Evolutionary conservation across 2,888 invertebrate genomes (phyloP).

Genomic region (Thereva nobilitata): DNA sequence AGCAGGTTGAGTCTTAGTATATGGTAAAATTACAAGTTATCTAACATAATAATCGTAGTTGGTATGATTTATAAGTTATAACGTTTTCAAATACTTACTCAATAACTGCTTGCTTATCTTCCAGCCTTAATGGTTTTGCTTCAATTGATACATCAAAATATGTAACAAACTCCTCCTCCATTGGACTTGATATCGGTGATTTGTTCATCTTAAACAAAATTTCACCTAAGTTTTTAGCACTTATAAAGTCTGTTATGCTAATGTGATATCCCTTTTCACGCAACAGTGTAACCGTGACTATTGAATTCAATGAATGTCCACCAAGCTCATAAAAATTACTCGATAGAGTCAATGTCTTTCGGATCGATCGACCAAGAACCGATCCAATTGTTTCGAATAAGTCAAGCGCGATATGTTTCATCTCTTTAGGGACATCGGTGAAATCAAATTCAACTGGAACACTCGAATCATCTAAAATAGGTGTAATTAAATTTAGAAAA

Average conservation of each 20-base stretch:
- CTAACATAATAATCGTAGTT: no score
- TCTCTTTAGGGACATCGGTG: conserved; percentile 64
- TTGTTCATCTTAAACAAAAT: conserved; percentile 65
- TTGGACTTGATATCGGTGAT: conserved; percentile 47
- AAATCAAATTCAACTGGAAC: conserved; percentile 67
- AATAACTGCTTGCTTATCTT: conserved; percentile 69
- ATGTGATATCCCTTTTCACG: conserved; percentile 78
- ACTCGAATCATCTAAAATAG: conserved; percentile 15
- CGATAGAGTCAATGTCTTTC: conserved; percentile 65
- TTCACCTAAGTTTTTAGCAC: conserved; percentile 71
- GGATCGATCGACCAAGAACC: conserved; percentile 69
- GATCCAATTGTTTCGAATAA: conserved; percentile 76
- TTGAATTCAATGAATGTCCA: conserved; percentile 85
- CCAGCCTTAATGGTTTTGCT: conserved; percentile 52
- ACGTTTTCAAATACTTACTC: conserved; percentile 63
- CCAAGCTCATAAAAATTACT: conserved; percentile 84
- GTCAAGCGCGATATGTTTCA: conserved; percentile 66
- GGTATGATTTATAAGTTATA: no score
- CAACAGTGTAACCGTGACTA: conserved; percentile 77
- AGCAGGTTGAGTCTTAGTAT: no score
- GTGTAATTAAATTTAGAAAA: background rate
- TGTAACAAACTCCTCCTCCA: conserved; percentile 51
- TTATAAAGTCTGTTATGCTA: conserved; percentile 81
- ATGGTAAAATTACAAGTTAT: no score
- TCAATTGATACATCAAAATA: conserved; percentile 53